Base-by-base conservation (phyloP, 1,140 invertebrate genomes). In the Drosophila leontia region DNA sequence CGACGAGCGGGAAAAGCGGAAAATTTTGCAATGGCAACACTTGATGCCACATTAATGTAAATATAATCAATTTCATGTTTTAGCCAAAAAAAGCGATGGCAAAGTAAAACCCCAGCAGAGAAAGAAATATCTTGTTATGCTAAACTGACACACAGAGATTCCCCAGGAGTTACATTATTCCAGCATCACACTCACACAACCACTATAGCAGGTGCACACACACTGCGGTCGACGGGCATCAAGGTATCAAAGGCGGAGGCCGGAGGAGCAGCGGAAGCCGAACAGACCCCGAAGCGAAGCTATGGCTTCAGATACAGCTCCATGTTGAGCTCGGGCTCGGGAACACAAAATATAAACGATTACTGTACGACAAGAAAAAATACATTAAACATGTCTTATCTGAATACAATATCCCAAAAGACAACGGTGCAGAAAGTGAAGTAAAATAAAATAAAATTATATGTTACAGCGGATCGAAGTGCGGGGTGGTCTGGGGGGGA, bases 301-400 rank as follows among this genome's bases (percentile, higher is more conserved):
- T 17, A 15, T 41, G 50, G 67, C 48, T 55, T n/a, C 39, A 63
- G 74, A 53, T 72, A 23, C 51, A 50, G 44, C 72, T 37, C 15
- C 57, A 59, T 41, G 44, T 23, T 35, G 47, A 77, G 62, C 61
- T 50, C 35, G n/a, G 48, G 75, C 53, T 53, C 50, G 53, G 53
- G 53, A n/a, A n/a, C 77, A 90, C 75, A 82, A 90, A 90, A 91
- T 91, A 90, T 91, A 90, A 90, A 85, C 85, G 85, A 91, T 90
- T 90, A 90, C 85, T 90, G 85, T 90, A 90, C 83, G 85, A 90
- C 85, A 90, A 80, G 85, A 76, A 90, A 86, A 88, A 90, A 90
- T 90, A 90, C 85, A 90, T 90, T 90, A 90, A 90, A 90, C 85
- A 90, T 90, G 85, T 90, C 85, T 90, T 90, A 90, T 90, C 85